Base-by-base conservation (phyloP, 2,113 vertebrate genomes). In the Scomber japonicus region DNA sequence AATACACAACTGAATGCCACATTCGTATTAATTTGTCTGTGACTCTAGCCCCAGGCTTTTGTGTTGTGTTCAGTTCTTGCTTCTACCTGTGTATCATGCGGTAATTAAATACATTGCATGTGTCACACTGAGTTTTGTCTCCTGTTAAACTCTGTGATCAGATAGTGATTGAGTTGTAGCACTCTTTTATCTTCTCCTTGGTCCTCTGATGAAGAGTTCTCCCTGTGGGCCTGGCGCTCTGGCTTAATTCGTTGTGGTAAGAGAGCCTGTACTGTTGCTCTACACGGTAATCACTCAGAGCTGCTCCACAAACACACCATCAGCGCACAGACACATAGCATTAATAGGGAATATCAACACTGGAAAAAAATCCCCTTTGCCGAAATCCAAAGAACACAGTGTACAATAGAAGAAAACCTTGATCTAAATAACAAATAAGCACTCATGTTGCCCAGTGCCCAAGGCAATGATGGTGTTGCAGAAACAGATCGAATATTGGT, bases 181-280 rank as follows among this genome's bases (percentile, higher is more conserved):
- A 57, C 76, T 85, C 61, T 90, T 87, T 89, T 87, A 91, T 88
- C 89, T 84, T 76, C 60, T 75, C 35, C 68, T 46, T 65, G 72
- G 65, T 87, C 48, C 63, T 70, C 82, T 65, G 77, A 89, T 86
- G 75, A 90, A 81, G 82, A 83, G 53, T 78, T 73, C 63, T 71
- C 84, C 86, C 86, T 17, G 53, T 77, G 69, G 86, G 82, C 77
- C 53, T 77, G 51, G 55, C 40, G 66, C 76, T 88, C 62, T 53
- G 72, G 71, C 76, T 89, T 90, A 81, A 90, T 92, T 91, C 15
- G 78, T 78, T 86, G 80, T 85, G 82, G 81, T 85, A 84, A 85
- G 80, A 78, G 75, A 87, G 83, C 68, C 82, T 92, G 78, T 91
- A 84, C 80, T 78, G 80, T 77, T 73, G 72, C 71, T 72, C 69